Evolutionary conservation across 2,113 vertebrate genomes (phyloP).

Genomic region (Psittacula cyanocephala): DNA sequence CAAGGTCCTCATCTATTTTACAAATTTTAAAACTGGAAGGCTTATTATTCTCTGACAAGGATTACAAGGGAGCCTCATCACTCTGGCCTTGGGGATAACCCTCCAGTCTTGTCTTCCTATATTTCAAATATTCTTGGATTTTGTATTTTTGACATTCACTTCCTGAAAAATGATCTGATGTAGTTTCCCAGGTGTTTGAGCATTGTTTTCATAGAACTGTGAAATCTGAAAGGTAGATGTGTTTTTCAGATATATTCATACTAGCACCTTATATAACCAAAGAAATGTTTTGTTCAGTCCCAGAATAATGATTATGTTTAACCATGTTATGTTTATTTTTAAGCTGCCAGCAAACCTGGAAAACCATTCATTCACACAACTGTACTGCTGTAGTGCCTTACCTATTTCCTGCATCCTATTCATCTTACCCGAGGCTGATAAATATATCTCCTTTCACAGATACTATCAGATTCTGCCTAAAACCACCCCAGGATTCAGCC

Average conservation of each 20-base stretch:
- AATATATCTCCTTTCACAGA: neutral
- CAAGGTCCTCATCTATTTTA: neutral
- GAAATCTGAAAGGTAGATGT: neutral
- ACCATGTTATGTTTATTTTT: neutral
- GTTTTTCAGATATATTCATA: neutral
- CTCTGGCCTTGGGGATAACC: neutral
- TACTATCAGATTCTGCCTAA: neutral
- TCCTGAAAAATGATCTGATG: neutral
- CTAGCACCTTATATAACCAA: neutral
- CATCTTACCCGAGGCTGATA: neutral
- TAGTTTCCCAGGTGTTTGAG: neutral
- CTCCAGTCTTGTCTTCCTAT: neutral
- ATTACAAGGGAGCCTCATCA: neutral
- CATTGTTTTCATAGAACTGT: neutral
- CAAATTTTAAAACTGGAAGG: neutral
- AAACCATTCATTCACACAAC: neutral
- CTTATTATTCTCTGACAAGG: neutral
- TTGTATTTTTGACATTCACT: neutral
- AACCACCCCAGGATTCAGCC: neutral
- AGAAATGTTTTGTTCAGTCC: neutral
- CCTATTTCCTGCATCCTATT: neutral
- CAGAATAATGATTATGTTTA: neutral
- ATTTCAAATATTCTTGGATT: neutral
- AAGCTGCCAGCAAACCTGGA: neutral
- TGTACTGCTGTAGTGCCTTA: fast-evolving